Conservation (phyloP, 2,797 vertebrate species). For the Myoxocephalus aenaeus region DNA sequence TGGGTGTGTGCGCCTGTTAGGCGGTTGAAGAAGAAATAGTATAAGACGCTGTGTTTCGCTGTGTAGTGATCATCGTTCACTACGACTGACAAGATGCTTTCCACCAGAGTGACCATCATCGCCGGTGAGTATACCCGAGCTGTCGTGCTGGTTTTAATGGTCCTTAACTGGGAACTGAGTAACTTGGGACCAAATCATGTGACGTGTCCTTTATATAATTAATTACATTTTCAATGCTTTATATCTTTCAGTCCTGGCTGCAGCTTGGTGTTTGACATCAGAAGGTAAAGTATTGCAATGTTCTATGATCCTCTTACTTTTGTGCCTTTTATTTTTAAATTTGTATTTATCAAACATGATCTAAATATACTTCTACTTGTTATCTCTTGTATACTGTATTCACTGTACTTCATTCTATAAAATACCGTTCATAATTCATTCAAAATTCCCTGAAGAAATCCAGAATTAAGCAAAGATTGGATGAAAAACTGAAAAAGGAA, state of each 20-base stretch:
- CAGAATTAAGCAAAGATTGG: not conserved
- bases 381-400: not conserved
- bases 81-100: constrained; percentile 15
- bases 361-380: not conserved
- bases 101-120: not conserved
- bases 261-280: not conserved
- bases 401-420: not conserved
- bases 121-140: constrained; percentile 16
- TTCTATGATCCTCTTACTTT: not conserved
- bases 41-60: constrained; percentile 1
- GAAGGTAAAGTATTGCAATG: not conserved
- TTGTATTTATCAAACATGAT: not conserved
- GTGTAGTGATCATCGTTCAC: not conserved
- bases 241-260: constrained; percentile 12
- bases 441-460: not conserved
- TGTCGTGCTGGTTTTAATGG: not conserved
- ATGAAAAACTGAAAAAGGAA: too few species aligned
- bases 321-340: not conserved
- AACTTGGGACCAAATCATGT: not conserved
- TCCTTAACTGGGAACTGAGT: not conserved
- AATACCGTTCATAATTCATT: not conserved
- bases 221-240: not conserved
- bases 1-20: not conserved
- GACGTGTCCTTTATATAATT: too few species aligned
- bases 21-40: not conserved